Conservation (phyloP, 2,113 vertebrate species). For the Electrona antarctica region DNA sequence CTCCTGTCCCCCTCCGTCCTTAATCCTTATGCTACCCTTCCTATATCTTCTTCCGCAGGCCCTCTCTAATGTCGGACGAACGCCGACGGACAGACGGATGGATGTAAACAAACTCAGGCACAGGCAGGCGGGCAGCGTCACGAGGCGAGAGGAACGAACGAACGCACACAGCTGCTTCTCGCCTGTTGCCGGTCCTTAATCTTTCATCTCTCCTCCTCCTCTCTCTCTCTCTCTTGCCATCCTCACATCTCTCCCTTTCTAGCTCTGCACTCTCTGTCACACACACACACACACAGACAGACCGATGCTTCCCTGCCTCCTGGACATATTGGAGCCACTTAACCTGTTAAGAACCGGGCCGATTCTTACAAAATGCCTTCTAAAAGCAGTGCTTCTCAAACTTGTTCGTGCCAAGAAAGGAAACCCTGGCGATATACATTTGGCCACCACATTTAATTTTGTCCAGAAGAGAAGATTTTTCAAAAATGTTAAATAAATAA, state of each 20-base stretch:
- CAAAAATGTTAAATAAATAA: too few relatives aligned
- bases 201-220: conserved; percentile 25
- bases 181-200: neutral
- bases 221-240: neutral
- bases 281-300: too few relatives aligned
- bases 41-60: neutral
- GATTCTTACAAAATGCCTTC: too few relatives aligned
- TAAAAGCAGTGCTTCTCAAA: too few relatives aligned
- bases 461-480: too few relatives aligned
- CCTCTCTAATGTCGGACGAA: neutral
- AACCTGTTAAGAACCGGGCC: conserved; percentile 20
- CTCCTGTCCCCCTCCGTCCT: too few relatives aligned
- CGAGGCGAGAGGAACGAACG: conserved; percentile 47
- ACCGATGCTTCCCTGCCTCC: conserved; percentile 14
- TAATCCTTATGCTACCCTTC: neutral
- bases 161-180: neutral
- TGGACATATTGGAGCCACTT: conserved; percentile 21
- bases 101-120: conserved; percentile 58
- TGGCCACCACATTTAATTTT: too few relatives aligned
- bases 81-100: neutral
- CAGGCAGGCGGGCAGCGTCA: conserved; percentile 35
- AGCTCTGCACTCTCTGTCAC: neutral
- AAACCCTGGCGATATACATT: too few relatives aligned
- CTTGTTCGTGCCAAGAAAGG: too few relatives aligned
- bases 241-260: neutral